Evolutionary conservation across 1,140 invertebrate genomes (phyloP), one percentile per base, ranked within the genome.

Genomic region (Penaeus japonicus): DNA sequence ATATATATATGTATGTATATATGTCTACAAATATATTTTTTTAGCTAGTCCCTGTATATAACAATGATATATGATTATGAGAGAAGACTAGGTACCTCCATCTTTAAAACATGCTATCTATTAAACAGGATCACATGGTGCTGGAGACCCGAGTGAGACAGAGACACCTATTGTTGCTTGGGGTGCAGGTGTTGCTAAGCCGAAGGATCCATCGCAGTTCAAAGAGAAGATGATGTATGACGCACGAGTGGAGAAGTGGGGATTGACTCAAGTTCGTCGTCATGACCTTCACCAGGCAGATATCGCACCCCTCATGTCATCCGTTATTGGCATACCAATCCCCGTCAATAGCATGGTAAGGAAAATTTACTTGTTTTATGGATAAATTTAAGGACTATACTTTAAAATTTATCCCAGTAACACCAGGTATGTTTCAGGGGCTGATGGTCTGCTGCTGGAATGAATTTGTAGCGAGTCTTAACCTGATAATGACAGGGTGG

Each of bases 101-200:
- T n/a, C n/a, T 24, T 55, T 15, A 57, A 27, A 17, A 57, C 18
- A n/a, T n/a, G n/a, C 39, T 55, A 62, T 79, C 83, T 70, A 59
- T 82, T 70, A 89, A 86, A 1, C 82, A 95, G 95, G 95, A 70
- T 98, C 98, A 0, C 98, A 99, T 94, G 98, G 98, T 32, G 95
- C 97, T 92, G 98, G 98, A 32, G 95, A 96, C 85, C 91, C 94
- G 7, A 95, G 96, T 93, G 99, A 99, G 94, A 99, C 98, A n/a
- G 94, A 97, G 92, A 98, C 97, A 18, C 98, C 98, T 0, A 94
- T 99, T 89, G 94, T 99, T 85, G 94, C 95, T 5, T 99, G 98
- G 98, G 98, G 99, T 78, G 95, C 97, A 75, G 98, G 98, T 57
- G 93, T 99, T 3, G 92, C 90, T 78, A 30, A 54, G 15, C 90